Base-by-base conservation (phyloP, 2,797 vertebrate species). In the Nannoperca australis region DNA sequence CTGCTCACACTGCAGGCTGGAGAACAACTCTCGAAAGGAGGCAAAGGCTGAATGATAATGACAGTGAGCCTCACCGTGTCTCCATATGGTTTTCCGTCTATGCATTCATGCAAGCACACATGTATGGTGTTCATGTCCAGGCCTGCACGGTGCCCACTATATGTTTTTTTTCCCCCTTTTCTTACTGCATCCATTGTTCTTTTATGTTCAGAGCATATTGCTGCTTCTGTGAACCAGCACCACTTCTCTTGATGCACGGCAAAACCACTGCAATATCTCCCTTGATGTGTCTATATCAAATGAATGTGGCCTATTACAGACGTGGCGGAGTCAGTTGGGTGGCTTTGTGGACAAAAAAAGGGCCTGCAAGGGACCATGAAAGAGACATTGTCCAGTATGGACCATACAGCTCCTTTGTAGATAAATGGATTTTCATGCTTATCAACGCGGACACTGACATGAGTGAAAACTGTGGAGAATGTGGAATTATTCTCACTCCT, bases 351-450 rank as follows among this genome's bases (percentile, higher is more conserved):
- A 83, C 68, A 17, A 74, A 53, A 75, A 73, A 76, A 82, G 71
- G 79, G 83, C 82, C 87, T 65, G 84, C 81, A 14, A 90, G 88
- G 69, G 84, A 86, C 89, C 90, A 92, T 93, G 86, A 95, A 93
- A 92, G 93, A 86, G 87, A 91, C 89, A 89, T 91, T 92, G 92
- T 92, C 87, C 92, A 82, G 58, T 77, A 67, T 74, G 82, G 91
- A 83, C 61, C 85, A 11, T 83, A 90, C 85, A 85, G 89, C 81
- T 45, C 84, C 85, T 94, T 94, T 94, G 90, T 91, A 86, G 93
- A 92, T 95, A 95, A 95, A 93, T 93, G 92, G 93, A 94, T 94
- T 94, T 94, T 91, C 93, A 94, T 91, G 93, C 91, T 87, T 90
- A 92, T 95, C 93, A 92, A 89, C 47, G 68, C 53, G 83, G 88